These are phyloP conservation scores for Phaonia tiefii DNA, from an alignment of 2,888 invertebrate genomes.

Conservation along the genomic window DNA sequence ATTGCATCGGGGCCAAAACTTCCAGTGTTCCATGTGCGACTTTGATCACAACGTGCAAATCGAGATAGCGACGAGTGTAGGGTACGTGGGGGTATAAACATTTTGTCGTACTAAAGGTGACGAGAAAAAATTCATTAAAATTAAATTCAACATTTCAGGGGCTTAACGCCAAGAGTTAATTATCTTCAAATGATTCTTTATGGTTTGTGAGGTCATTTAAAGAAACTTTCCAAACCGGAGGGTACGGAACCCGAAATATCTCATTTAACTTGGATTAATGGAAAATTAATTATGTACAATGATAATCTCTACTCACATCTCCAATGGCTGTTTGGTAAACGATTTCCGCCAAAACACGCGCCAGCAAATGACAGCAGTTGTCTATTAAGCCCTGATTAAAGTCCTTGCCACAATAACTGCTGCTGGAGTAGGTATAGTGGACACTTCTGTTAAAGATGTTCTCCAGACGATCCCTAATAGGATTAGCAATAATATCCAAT, in stretches of 20 bases:
- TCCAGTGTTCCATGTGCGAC: constrained; percentile 97
- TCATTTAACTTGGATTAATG: too few species aligned
- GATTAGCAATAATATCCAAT: constrained; percentile 90
- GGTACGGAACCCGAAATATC: too few species aligned
- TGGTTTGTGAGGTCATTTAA: too few species aligned
- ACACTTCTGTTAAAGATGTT: constrained; percentile 77
- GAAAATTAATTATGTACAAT: too few species aligned
- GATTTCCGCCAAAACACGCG: constrained; percentile 93
- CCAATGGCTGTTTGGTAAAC: constrained; percentile 89
- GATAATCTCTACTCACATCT: constrained; percentile 84
- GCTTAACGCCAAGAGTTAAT: too few species aligned
- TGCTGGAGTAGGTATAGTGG: constrained; percentile 78
- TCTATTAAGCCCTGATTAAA: constrained; percentile 83
- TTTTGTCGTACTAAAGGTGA: constrained; percentile 76
- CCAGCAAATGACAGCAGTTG: constrained; percentile 88
- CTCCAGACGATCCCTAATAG: constrained; percentile 83
- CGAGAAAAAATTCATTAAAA: constrained; percentile 16
- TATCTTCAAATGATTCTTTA: too few species aligned
- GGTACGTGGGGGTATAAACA: constrained; percentile 84
- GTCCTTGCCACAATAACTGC: constrained; percentile 75
- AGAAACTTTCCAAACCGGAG: too few species aligned
- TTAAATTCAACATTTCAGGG: too few species aligned
- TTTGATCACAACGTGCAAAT: constrained; percentile 93
- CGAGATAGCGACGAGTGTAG: constrained; percentile 93
- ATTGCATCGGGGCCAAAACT: constrained; percentile 98